phyloP scores from a whole-genome alignment of 2,113 vertebrate genomes.

The Todiramphus saurophagus region DNA sequence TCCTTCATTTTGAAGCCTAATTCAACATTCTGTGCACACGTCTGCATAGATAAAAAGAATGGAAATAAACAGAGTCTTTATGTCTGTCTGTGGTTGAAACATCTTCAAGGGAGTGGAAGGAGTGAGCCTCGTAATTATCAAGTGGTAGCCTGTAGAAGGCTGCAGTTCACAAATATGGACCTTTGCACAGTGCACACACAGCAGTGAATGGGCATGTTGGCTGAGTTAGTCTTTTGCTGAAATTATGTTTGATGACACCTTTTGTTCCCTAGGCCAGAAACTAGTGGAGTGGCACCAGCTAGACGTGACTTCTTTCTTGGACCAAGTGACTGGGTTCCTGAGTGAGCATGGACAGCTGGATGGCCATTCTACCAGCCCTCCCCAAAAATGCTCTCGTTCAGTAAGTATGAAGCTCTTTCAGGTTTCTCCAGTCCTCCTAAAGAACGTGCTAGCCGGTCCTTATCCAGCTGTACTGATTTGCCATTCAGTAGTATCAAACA shows the following conservation, averaged over 20 bases:
- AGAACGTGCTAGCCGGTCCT: background rate
- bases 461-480: background rate
- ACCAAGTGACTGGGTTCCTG: slow-evolving; percentile 95
- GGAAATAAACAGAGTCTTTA: background rate
- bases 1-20: background rate
- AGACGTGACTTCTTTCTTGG: slow-evolving; percentile 95
- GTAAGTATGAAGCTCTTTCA: slow-evolving; percentile 76
- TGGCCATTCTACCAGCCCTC: slow-evolving; percentile 89
- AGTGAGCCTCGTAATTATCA: background rate
- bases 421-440: too few relatives aligned
- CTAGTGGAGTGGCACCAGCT: slow-evolving; percentile 98
- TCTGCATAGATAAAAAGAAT: background rate
- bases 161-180: background rate
- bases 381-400: slow-evolving; percentile 91
- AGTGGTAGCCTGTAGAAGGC: background rate
- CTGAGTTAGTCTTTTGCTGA: background rate
- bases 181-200: background rate
- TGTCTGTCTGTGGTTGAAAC: background rate
- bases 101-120: background rate
- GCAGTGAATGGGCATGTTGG: background rate
- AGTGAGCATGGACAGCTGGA: slow-evolving; percentile 96
- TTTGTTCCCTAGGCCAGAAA: slow-evolving; percentile 87
- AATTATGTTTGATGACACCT: background rate
- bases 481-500: background rate
- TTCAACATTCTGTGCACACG: background rate